A percentile compares a stretch with the other conserved stretches of the same genome.
Evolutionary conservation across 2,113 vertebrate genomes (phyloP).

Genomic region (Narcine bancroftii): DNA sequence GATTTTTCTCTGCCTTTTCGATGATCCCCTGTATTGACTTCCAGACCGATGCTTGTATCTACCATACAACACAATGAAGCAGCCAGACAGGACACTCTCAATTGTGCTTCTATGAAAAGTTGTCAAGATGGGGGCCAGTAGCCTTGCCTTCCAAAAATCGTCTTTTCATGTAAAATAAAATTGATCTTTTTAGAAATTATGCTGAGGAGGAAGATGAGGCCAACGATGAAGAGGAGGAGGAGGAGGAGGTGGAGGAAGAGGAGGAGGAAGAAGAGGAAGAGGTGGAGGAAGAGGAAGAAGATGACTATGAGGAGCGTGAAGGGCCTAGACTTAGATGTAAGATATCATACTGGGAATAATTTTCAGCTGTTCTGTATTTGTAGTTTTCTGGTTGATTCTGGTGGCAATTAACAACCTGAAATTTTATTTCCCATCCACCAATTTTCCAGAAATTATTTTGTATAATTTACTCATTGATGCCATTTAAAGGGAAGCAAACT

Average conservation of each 20-base stretch:
- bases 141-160: constrained; percentile 35
- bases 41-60: too few relatives aligned
- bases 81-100: too few relatives aligned
- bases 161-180: constrained; percentile 4
- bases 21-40: too few relatives aligned
- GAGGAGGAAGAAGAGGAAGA: constrained; percentile 67
- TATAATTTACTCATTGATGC: neutral
- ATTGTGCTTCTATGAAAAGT: too few relatives aligned
- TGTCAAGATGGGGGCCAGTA: too few relatives aligned
- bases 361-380: neutral
- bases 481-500: neutral
- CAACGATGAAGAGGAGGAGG: constrained; percentile 75
- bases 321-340: constrained; percentile 80
- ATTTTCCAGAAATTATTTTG: neutral
- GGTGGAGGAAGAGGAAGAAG: constrained; percentile 57
- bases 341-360: constrained; percentile 44
- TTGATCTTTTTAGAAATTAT: constrained; percentile 64
- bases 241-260: constrained; percentile 59
- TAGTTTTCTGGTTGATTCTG: neutral
- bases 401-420: neutral
- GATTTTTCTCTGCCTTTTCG: too few relatives aligned
- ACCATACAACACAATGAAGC: too few relatives aligned
- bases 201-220: constrained; percentile 78
- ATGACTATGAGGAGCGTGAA: constrained; percentile 75
- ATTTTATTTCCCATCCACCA: neutral